Conservation (phyloP, 2,797 vertebrate genomes). For the Girardinus metallicus region DNA sequence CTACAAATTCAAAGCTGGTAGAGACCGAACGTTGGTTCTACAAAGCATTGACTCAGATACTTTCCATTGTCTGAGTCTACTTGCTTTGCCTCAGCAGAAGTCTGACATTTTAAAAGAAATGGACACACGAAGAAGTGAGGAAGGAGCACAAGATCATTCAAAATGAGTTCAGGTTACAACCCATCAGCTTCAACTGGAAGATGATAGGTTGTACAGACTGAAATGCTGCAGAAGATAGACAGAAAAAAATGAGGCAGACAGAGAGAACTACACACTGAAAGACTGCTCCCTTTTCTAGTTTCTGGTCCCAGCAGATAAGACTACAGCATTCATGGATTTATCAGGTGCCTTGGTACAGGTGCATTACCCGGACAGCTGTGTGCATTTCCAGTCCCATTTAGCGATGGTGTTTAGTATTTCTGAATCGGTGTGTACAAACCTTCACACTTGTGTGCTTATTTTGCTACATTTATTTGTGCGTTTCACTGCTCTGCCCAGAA, state of each 20-base stretch:
- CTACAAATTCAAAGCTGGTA: neutral
- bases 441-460: constrained; percentile 34
- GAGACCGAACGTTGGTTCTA: neutral
- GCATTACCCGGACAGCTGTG: constrained; percentile 68
- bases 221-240: constrained; percentile 34
- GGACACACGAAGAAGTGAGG: constrained; percentile 13
- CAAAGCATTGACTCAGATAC: neutral
- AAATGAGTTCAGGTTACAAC: constrained; percentile 60
- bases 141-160: constrained; percentile 35
- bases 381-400: constrained; percentile 47
- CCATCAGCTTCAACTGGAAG: constrained; percentile 46
- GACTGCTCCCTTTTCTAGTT: constrained; percentile 49
- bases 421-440: constrained; percentile 19
- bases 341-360: constrained; percentile 65
- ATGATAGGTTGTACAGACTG: too few relatives aligned
- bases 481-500: constrained; percentile 44
- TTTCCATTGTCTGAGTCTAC: neutral
- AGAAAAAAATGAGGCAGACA: constrained; percentile 32
- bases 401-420: constrained; percentile 50
- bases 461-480: constrained; percentile 36
- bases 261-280: constrained; percentile 44
- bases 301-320: constrained; percentile 74
- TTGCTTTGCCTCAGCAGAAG: constrained; percentile 14
- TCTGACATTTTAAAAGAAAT: constrained; percentile 45
- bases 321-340: constrained; percentile 69